Evolutionary conservation across 2,797 vertebrate species (phyloP).

Genomic region (Myotis daubentonii): DNA sequence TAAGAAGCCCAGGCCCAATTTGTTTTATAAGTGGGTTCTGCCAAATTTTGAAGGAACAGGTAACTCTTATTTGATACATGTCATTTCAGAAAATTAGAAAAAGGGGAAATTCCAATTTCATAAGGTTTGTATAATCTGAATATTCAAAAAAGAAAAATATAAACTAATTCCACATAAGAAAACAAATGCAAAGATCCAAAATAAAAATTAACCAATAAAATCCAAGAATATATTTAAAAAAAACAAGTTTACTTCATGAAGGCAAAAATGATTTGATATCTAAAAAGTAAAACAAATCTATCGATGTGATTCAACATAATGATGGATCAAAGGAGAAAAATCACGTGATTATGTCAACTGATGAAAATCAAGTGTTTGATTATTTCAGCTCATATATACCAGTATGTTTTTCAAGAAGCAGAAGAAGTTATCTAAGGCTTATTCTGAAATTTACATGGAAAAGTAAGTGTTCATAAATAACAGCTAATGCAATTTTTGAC

Average conservation of each 20-base stretch:
- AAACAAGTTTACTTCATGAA: not conserved
- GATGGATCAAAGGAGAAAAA: not conserved
- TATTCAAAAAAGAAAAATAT: not conserved
- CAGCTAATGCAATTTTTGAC: not conserved
- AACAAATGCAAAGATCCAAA: not conserved
- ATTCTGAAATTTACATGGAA: slow-evolving; percentile 14
- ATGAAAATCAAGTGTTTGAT: not conserved
- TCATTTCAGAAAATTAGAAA: slow-evolving; percentile 9
- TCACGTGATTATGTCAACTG: not conserved
- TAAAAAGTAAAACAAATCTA: not conserved
- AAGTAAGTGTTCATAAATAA: not conserved
- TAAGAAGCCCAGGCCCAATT: not conserved
- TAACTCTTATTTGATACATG: not conserved
- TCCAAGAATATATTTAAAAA: not conserved
- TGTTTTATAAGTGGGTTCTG: not conserved
- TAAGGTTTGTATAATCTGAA: not conserved
- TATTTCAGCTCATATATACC: not conserved
- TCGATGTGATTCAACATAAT: not conserved
- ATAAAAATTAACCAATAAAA: slow-evolving; percentile 16
- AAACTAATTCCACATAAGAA: not conserved
- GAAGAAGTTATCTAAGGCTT: not conserved
- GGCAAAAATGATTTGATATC: not conserved
- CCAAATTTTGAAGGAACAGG: slow-evolving; percentile 14
- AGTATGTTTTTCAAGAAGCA: not conserved
- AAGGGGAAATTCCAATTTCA: not conserved